Evolutionary conservation across 2,888 invertebrate species (phyloP).

Genomic region (Buathra laborator): DNA sequence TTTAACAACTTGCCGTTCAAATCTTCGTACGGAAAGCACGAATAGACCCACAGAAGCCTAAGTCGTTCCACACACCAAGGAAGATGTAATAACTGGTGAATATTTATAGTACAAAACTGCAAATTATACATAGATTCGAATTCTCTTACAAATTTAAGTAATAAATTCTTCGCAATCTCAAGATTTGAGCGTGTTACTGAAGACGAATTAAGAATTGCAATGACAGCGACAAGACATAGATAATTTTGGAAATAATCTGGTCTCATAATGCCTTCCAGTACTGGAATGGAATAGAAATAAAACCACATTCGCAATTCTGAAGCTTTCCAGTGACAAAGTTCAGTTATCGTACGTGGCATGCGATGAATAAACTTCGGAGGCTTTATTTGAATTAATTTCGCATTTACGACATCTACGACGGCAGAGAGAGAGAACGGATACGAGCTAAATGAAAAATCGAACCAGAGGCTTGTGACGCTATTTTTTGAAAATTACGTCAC

Average conservation of each 20-base stretch:
- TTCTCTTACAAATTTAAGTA: slow-evolving; percentile 62
- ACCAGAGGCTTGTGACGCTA: slow-evolving; percentile 50
- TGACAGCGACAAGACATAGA: slow-evolving; percentile 32
- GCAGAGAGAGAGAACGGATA: slow-evolving; percentile 47
- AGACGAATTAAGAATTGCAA: slow-evolving; percentile 48
- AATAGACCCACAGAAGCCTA: slow-evolving; percentile 65
- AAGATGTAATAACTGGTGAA: slow-evolving; percentile 68
- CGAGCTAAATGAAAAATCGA: slow-evolving; percentile 41
- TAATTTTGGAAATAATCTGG: slow-evolving; percentile 56
- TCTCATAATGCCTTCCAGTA: slow-evolving; percentile 57
- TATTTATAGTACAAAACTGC: slow-evolving; percentile 60
- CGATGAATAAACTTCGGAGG: slow-evolving; percentile 63
- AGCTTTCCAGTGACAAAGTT: slow-evolving; percentile 60
- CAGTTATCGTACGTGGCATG: slow-evolving; percentile 55
- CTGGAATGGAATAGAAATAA: slow-evolving; percentile 59
- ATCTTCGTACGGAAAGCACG: slow-evolving; percentile 67
- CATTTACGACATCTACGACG: slow-evolving; percentile 42
- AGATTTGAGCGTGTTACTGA: slow-evolving; percentile 37
- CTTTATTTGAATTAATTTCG: slow-evolving; percentile 45
- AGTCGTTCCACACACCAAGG: slow-evolving; percentile 52
- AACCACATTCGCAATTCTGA: slow-evolving; percentile 64
- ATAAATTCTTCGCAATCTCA: slow-evolving; percentile 18
- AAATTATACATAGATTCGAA: slow-evolving; percentile 63
- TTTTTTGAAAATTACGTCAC: too few species aligned
- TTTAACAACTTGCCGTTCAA: slow-evolving; percentile 64